phyloP scores from a whole-genome alignment of 2,888 invertebrate species.

The Odontothrips loti region DNA sequence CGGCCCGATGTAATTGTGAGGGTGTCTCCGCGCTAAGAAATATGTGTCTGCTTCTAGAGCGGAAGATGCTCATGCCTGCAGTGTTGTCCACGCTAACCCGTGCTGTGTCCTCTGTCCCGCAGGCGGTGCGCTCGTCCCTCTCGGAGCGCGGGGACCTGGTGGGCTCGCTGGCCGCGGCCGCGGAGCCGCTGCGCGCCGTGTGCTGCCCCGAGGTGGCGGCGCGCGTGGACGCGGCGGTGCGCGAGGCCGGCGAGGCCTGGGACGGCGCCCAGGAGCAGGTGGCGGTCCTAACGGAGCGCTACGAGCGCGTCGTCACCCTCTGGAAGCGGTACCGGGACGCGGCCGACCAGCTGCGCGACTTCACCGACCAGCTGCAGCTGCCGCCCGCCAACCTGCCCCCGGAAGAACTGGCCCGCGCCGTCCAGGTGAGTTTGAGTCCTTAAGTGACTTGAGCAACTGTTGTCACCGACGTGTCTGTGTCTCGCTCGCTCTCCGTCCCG shows the following conservation, averaged over 20 bases:
- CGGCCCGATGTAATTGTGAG: no score
- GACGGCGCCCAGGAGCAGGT: slow-evolving; percentile 74
- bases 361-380: slow-evolving; percentile 72
- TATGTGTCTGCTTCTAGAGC: no score
- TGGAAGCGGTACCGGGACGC: slow-evolving; percentile 79
- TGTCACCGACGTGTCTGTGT: no score
- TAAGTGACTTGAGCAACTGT: neutral
- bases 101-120: slow-evolving; percentile 37
- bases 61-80: neutral
- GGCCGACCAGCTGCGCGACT: slow-evolving; percentile 68
- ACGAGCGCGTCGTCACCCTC: slow-evolving; percentile 74
- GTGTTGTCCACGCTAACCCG: neutral
- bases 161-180: slow-evolving; percentile 64
- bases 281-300: slow-evolving; percentile 68
- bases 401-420: slow-evolving; percentile 64
- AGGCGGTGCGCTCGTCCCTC: slow-evolving; percentile 75
- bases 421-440: slow-evolving; percentile 68
- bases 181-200: slow-evolving; percentile 65
- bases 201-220: slow-evolving; percentile 68
- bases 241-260: slow-evolving; percentile 74
- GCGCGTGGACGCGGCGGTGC: slow-evolving; percentile 67
- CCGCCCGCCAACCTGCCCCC: slow-evolving; percentile 66
- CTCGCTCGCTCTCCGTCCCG: no score
- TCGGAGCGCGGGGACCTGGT: slow-evolving; percentile 63
- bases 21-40: no score